phyloP scores from a whole-genome alignment of 2,888 invertebrate genomes.

The Blastobasis lacticolella region DNA sequence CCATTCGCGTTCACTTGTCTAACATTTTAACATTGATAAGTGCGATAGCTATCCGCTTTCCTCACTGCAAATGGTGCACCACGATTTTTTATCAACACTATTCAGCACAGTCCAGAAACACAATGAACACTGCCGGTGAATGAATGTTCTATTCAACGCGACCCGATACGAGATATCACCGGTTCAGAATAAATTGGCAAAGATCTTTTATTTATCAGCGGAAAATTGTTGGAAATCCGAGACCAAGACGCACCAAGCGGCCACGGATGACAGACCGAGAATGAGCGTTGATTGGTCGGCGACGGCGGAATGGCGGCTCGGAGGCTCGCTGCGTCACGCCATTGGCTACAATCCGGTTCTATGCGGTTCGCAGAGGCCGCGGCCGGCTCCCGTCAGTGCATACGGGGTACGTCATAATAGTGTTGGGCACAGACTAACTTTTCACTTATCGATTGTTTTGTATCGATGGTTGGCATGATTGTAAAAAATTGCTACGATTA shows the following conservation, averaged over 20 bases:
- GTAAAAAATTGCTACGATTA: too few species aligned
- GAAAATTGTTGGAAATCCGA: conserved; percentile 34
- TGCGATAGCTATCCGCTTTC: too few species aligned
- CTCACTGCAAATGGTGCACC: too few species aligned
- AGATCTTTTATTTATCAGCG: conserved; percentile 20
- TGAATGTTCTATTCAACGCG: too few species aligned
- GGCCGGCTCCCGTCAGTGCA: conserved; percentile 62
- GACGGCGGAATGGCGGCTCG: neutral
- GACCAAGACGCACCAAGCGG: conserved; percentile 33
- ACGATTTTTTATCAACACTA: too few species aligned
- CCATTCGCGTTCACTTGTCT: conserved; percentile 49
- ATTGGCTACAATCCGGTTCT: conserved; percentile 63
- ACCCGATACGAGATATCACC: too few species aligned
- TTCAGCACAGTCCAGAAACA: too few species aligned
- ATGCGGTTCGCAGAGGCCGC: conserved; percentile 59
- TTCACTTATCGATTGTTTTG: conserved; percentile 4
- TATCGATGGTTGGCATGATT: conserved; percentile 14
- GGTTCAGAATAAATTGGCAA: neutral
- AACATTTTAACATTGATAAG: conserved; percentile 45
- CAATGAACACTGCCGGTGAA: too few species aligned
- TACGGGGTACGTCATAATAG: conserved; percentile 37
- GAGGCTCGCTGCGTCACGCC: conserved; percentile 46
- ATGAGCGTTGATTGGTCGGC: conserved; percentile 58
- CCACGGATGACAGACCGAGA: conserved; percentile 42
- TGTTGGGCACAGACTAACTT: conserved; percentile 31